phyloP scores from a whole-genome alignment of 2,888 invertebrate genomes.

The Petrolisthes cinctipes region DNA sequence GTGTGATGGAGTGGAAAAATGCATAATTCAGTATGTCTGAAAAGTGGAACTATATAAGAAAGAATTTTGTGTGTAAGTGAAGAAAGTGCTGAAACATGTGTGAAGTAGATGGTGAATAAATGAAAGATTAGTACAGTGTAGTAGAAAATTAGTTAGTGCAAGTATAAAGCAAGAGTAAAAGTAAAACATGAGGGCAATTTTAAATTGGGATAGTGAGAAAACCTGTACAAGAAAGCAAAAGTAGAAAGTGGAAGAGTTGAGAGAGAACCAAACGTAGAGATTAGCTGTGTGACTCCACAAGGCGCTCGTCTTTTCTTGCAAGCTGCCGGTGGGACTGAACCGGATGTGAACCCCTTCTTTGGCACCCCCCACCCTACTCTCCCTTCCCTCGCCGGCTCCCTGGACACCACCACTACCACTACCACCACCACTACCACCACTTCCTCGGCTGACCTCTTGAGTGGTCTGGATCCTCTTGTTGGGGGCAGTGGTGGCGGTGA shows the following conservation, averaged over 20 bases:
- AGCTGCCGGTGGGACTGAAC: constrained; percentile 42
- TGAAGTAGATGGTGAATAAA: too few relatives aligned
- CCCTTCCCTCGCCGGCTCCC: constrained; percentile 36
- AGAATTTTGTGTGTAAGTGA: too few relatives aligned
- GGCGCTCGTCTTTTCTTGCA: constrained; percentile 49
- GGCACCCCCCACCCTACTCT: constrained; percentile 14
- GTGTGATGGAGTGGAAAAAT: too few relatives aligned
- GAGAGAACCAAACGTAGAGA: constrained; percentile 14
- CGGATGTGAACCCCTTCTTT: constrained; percentile 14
- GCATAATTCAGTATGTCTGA: too few relatives aligned
- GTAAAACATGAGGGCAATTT: too few relatives aligned
- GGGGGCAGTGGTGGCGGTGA: constrained; percentile 41
- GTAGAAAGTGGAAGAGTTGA: constrained; percentile 3
- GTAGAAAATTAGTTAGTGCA: too few relatives aligned
- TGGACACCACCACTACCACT: constrained; percentile 41
- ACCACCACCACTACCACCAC: constrained; percentile 50
- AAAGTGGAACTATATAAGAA: too few relatives aligned
- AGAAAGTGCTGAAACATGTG: too few relatives aligned
- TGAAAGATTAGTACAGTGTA: too few relatives aligned
- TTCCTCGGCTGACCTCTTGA: constrained; percentile 39
- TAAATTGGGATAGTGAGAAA: too few relatives aligned
- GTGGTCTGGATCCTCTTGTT: constrained; percentile 49
- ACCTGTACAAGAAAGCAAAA: not conserved
- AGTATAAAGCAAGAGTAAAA: too few relatives aligned
- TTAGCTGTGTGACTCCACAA: constrained; percentile 33